Conservation (phyloP, 2,113 vertebrate genomes). For the Chaetorhynchus papuensis region DNA sequence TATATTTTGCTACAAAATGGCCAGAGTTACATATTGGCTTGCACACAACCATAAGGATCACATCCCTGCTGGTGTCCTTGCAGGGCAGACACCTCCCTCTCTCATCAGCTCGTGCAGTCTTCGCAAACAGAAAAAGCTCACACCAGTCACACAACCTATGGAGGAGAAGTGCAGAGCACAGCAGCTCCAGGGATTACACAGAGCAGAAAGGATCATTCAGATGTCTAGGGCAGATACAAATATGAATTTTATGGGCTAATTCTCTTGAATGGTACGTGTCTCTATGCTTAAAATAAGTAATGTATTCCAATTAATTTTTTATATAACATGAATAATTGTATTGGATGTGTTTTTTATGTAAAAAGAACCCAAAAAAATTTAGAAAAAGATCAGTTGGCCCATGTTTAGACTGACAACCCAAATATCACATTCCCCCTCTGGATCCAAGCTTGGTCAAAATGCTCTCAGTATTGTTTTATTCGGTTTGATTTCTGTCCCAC, state of each 20-base stretch:
- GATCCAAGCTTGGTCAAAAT: not conserved
- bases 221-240: not conserved
- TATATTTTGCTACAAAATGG: conserved; percentile 27
- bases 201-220: not conserved
- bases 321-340: not conserved
- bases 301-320: not conserved
- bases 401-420: not conserved
- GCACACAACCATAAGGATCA: not conserved
- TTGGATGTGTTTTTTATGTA: not conserved
- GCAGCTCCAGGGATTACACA: not conserved
- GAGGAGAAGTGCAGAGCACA: not conserved
- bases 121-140: not conserved
- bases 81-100: not conserved
- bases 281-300: not conserved
- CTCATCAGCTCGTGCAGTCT: not conserved
- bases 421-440: not conserved
- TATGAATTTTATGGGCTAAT: not conserved
- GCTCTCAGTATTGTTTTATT: not conserved
- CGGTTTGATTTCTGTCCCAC: not conserved
- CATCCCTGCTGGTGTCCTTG: not conserved
- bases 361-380: not conserved
- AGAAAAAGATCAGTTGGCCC: not conserved
- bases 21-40: not conserved
- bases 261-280: not conserved
- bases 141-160: not conserved